Percentiles rank a stretch among this genome's conserved stretches.
Evolutionary conservation across 2,113 vertebrate genomes (phyloP).

Genomic region (Carollia perspicillata): DNA sequence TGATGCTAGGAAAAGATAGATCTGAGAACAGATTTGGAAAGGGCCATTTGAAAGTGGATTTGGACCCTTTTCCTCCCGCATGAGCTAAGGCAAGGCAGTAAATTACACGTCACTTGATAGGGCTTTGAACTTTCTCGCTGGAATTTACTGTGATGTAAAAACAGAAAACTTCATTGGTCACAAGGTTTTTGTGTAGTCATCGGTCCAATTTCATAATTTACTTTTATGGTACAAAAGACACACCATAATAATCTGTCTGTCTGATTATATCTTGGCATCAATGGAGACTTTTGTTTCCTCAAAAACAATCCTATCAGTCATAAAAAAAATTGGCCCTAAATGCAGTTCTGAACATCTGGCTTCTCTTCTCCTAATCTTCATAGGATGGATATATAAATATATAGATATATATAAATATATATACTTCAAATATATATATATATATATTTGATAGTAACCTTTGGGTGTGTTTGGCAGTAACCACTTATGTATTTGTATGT

Average conservation of each 20-base stretch:
- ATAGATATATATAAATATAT: not conserved
- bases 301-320: slow-evolving; percentile 40
- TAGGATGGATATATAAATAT: no score
- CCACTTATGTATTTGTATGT: not conserved
- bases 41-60: not conserved
- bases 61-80: not conserved
- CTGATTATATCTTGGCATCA: slow-evolving; percentile 58
- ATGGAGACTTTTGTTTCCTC: slow-evolving; percentile 32
- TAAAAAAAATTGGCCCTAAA: not conserved
- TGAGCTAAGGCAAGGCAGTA: slow-evolving; percentile 33
- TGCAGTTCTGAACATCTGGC: slow-evolving; percentile 28
- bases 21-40: not conserved
- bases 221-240: slow-evolving; percentile 33
- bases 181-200: slow-evolving; percentile 27
- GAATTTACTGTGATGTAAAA: slow-evolving; percentile 49
- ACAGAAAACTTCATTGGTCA: slow-evolving; percentile 33
- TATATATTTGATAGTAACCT: not conserved
- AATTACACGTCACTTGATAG: slow-evolving; percentile 33
- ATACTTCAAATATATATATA: no score
- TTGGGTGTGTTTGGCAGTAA: not conserved
- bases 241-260: slow-evolving; percentile 10
- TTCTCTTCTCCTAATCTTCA: slow-evolving; percentile 29
- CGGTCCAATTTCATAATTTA: slow-evolving; percentile 37
- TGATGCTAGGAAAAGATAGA: not conserved
- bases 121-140: slow-evolving; percentile 48